A percentile compares a stretch with the other conserved stretches of the same genome.
These are phyloP conservation scores for Hecatera dysodea DNA, from an alignment of 2,888 invertebrate genomes.

Conservation along the genomic window DNA sequence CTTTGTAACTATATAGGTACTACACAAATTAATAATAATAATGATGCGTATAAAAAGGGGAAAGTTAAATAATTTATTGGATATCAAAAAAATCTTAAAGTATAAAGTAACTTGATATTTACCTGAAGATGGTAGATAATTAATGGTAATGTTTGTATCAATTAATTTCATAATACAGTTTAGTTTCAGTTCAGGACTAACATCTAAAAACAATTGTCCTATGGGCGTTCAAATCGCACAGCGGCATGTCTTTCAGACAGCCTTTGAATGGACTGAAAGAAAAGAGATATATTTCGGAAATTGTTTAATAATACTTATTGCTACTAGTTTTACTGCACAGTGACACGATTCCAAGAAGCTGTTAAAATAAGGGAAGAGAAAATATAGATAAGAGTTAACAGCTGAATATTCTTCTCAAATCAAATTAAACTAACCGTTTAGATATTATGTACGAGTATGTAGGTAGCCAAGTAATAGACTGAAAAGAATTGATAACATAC, in stretches of 20 bases:
- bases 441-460: too few species aligned
- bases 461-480: too few species aligned
- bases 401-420: background rate
- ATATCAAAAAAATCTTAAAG: too few species aligned
- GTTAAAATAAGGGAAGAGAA: background rate
- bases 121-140: background rate
- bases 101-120: too few species aligned
- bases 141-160: background rate
- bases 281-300: background rate
- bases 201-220: background rate
- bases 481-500: too few species aligned
- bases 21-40: too few species aligned
- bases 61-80: too few species aligned
- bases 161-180: background rate
- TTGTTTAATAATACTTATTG: background rate
- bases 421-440: too few species aligned
- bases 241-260: background rate
- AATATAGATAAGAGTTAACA: too few species aligned
- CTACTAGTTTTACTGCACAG: background rate
- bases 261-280: background rate
- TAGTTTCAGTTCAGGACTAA: too few species aligned
- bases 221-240: background rate
- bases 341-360: constrained; percentile 4
- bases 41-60: too few species aligned
- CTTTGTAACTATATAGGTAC: background rate